Percentiles rank a stretch among this genome's conserved stretches.
Evolutionary conservation across 2,888 invertebrate genomes (phyloP).

Genomic region (Eledona agricola): DNA sequence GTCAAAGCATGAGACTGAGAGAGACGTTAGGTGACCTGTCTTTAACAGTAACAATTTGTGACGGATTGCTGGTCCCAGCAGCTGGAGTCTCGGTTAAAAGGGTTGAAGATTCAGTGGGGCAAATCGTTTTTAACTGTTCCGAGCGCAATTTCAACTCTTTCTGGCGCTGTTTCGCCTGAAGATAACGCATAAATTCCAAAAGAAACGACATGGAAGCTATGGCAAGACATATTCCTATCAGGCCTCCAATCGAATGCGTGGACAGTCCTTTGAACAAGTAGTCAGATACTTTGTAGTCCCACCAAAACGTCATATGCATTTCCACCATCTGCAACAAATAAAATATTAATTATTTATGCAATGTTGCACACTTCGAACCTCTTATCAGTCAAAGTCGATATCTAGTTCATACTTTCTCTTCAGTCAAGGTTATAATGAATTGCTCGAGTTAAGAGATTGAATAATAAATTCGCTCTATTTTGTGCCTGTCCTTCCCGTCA

Average conservation of each 20-base stretch:
- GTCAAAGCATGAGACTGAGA: conserved; percentile 27
- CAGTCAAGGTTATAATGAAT: no score
- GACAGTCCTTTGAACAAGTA: conserved; percentile 72
- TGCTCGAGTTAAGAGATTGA: no score
- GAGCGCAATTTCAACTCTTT: conserved; percentile 56
- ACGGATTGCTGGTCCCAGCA: conserved; percentile 7
- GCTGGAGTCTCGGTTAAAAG: conserved; percentile 56
- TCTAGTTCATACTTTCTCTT: no score
- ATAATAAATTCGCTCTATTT: no score
- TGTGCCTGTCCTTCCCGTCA: no score
- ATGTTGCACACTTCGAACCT: no score
- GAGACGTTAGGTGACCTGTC: no score
- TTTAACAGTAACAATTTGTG: conserved; percentile 5
- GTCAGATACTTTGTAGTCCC: conserved; percentile 69
- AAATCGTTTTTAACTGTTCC: conserved; percentile 55
- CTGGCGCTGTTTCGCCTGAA: conserved; percentile 63
- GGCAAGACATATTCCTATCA: conserved; percentile 69
- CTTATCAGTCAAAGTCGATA: no score
- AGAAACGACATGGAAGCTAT: conserved; percentile 68
- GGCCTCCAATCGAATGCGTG: conserved; percentile 65
- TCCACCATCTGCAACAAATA: no score
- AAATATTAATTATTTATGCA: no score
- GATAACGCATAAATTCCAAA: conserved; percentile 68
- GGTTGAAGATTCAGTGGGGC: conserved; percentile 60
- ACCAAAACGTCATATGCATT: conserved; percentile 76